Base-by-base conservation (phyloP, 2,113 vertebrate genomes). In the Phrynosoma platyrhinos region DNA sequence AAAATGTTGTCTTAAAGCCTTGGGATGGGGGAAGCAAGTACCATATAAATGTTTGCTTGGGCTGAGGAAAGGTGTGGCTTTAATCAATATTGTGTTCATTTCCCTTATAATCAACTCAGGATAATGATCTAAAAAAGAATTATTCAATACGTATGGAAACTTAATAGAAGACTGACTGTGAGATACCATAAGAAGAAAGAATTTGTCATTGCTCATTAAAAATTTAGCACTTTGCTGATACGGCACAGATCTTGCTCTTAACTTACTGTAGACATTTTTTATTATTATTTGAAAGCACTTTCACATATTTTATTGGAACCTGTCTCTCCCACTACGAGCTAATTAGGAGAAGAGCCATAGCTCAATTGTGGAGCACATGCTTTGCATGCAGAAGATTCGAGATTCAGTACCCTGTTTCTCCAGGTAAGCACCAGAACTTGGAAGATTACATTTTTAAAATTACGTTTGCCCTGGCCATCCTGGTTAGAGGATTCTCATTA, bases 181-280 rank as follows among this genome's bases (percentile, higher is more conserved):
- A 90, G 42, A 1, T 25, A 25, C 0, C 86, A 84, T 10, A 88
- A 30, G 18, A 83, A 47, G 66, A 55, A 40, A 76, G 85, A 66
- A 79, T 87, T 91, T 91, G 52, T n/a, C 90, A 71, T 90, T 89
- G 83, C 79, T 88, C 23, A 66, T 86, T 79, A 55, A 79, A 81
- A 47, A 74, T 83, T 83, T 79, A 85, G 82, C 92, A 68, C 89
- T 93, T 83, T 91, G 88, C 82, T 90, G 89, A 86, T 87, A 91
- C 84, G 75, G 79, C 85, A 52, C 81, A 91, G 86, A 79, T 84
- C 83, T 91, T 92, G 25, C 82, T 91, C 83, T 79, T 66, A 92
- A 12, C 74, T 84, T 12, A 62, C 80, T 32, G 32, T 85, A 86
- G 75, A 76, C 55, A 88, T 89, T 79, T 72, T 55, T 55, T 68